Conservation (phyloP, 2,113 vertebrate genomes). For the Melanerpes aurifrons region DNA sequence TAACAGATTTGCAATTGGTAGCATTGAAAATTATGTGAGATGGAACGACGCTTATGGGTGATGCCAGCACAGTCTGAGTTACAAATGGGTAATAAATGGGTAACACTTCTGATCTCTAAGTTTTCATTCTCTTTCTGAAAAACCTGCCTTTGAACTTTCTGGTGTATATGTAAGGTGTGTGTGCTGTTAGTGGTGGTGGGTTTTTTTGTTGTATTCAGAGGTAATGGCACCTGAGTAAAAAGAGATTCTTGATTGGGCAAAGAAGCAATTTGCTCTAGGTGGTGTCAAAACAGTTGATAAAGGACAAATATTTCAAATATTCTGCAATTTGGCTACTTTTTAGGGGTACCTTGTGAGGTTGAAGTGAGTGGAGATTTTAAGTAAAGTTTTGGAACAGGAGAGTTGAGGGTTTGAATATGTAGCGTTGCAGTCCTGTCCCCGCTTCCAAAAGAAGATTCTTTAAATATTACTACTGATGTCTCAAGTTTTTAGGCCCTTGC, state of each 20-base stretch:
- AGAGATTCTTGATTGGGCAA: background rate
- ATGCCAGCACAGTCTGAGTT: background rate
- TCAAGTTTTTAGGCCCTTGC: background rate
- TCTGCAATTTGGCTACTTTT: background rate
- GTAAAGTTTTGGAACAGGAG: background rate
- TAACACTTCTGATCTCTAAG: background rate
- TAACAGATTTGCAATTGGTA: background rate
- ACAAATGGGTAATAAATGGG: background rate
- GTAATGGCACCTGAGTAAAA: background rate
- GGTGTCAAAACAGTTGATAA: background rate
- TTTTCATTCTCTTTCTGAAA: background rate
- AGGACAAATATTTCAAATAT: background rate
- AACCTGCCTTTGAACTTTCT: background rate
- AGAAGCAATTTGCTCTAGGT: background rate
- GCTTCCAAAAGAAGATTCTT: background rate
- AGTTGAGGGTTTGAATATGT: background rate
- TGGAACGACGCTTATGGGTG: background rate
- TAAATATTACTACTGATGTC: background rate
- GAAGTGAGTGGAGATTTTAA: background rate
- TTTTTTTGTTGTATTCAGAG: background rate
- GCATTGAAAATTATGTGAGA: background rate
- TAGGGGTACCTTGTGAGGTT: background rate
- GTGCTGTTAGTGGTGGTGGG: rapidly evolving
- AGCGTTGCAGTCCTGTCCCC: background rate
- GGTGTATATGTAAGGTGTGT: background rate